These are phyloP conservation scores for Agonopterix heracliana DNA, from an alignment of 2,888 invertebrate species.

Conservation along the genomic window DNA sequence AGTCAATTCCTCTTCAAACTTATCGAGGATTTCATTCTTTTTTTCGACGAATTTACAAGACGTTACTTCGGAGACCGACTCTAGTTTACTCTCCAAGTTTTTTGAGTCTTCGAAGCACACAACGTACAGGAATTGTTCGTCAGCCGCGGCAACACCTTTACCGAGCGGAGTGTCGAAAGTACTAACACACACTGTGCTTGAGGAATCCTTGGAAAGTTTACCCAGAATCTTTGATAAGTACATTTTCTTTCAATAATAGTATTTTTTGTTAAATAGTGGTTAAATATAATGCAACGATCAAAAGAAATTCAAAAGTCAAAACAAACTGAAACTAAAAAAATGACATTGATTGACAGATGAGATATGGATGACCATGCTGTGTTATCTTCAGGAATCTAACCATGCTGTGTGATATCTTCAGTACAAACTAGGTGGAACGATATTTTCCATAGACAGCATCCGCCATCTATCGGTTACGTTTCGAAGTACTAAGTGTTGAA, in stretches of 20 bases:
- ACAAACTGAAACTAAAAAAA: no score
- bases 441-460: no score
- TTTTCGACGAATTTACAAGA: slow-evolving; percentile 34
- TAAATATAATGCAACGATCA: no score
- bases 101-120: slow-evolving; percentile 51
- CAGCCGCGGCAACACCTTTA: slow-evolving; percentile 43
- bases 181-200: slow-evolving; percentile 23
- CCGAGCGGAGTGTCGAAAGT: slow-evolving; percentile 47
- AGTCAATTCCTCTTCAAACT: slow-evolving; percentile 37
- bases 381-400: no score
- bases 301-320: no score
- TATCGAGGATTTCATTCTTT: slow-evolving; percentile 36
- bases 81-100: slow-evolving; percentile 41
- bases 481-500: no score
- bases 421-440: no score
- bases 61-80: slow-evolving; percentile 29
- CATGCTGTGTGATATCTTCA: no score
- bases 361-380: no score
- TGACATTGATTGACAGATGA: no score
- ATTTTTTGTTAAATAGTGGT: background rate
- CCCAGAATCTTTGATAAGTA: background rate
- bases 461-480: no score
- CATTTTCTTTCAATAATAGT: background rate
- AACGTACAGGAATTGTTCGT: slow-evolving; percentile 44
- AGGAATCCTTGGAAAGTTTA: slow-evolving; percentile 22